Evolutionary conservation across 1,140 invertebrate species (phyloP).

Genomic region (Drosophila chauvacae): DNA sequence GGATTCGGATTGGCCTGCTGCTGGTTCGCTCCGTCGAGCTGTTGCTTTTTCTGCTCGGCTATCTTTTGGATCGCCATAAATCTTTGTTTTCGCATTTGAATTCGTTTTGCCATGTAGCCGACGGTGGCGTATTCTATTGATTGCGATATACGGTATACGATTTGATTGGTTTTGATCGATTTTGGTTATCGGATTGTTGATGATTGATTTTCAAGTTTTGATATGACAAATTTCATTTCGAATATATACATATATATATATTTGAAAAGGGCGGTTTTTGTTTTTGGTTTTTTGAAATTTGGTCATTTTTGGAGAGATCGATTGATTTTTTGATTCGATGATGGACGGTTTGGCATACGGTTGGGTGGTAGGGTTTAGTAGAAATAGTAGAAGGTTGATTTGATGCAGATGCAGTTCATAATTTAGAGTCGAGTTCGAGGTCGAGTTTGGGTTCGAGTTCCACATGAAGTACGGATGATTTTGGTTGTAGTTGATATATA

Average conservation of each 20-base stretch:
- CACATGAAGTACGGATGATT: conserved; percentile 53
- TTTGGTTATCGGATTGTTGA: conserved; percentile 22
- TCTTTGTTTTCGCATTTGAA: conserved; percentile 96
- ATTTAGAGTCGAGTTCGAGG: conserved; percentile 50
- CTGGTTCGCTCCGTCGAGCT: conserved; percentile 88
- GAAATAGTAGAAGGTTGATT: conserved; percentile 21
- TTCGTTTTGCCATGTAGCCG: conserved; percentile 97
- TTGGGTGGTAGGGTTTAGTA: conserved; percentile 33
- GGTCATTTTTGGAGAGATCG: conserved; percentile 15
- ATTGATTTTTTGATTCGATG: conserved; percentile 15
- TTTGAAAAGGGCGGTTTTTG: conserved; percentile 6
- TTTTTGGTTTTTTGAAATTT: conserved; percentile 28
- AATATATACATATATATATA: conserved; percentile 21
- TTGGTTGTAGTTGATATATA: conserved; percentile 52
- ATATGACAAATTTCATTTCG: conserved; percentile 34
- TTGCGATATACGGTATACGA: conserved; percentile 71
- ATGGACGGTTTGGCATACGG: conserved; percentile 57
- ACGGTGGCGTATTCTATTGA: conserved; percentile 95
- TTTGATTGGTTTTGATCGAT: conserved; percentile 58
- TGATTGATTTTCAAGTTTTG: conserved; percentile 18
- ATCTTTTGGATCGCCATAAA: conserved; percentile 95
- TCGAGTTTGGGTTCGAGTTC: conserved; percentile 30
- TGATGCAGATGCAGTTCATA: conserved; percentile 51
- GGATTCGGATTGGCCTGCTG: conserved; percentile 85
- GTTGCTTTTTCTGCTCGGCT: conserved; percentile 94